Evolutionary conservation across 2,113 vertebrate genomes (phyloP).

Genomic region (Xiphophorus maculatus): DNA sequence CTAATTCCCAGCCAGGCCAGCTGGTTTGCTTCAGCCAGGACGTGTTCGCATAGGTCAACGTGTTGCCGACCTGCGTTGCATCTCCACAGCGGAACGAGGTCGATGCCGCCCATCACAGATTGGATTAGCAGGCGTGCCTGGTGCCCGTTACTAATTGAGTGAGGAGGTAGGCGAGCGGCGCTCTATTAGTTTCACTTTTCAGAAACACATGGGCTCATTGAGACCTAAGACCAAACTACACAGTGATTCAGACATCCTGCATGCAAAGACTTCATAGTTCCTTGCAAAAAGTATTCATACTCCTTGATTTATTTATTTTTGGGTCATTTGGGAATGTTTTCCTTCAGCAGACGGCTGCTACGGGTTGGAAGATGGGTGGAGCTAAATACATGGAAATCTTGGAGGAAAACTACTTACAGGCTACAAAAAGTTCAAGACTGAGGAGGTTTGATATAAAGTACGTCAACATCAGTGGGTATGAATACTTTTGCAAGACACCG

Average conservation of each 20-base stretch:
- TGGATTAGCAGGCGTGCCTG: conserved; percentile 43
- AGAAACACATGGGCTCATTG: background rate
- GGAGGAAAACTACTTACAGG: background rate
- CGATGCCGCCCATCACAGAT: background rate
- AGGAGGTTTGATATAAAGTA: background rate
- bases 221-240: background rate
- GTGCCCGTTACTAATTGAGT: conserved; percentile 9
- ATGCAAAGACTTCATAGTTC: background rate
- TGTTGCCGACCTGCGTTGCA: conserved; percentile 8
- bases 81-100: conserved; percentile 20
- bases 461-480: background rate
- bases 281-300: background rate
- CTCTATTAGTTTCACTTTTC: conserved; percentile 27
- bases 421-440: background rate
- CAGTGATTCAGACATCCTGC: background rate
- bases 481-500: background rate
- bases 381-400: background rate
- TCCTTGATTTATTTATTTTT: background rate
- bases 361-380: background rate
- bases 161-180: conserved; percentile 4
- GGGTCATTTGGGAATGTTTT: background rate
- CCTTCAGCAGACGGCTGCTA: background rate
- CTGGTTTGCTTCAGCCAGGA: conserved; percentile 37
- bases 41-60: background rate
- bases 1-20: conserved; percentile 45